Conservation (phyloP, 2,888 invertebrate species). For the Drosophila eohydei region DNA sequence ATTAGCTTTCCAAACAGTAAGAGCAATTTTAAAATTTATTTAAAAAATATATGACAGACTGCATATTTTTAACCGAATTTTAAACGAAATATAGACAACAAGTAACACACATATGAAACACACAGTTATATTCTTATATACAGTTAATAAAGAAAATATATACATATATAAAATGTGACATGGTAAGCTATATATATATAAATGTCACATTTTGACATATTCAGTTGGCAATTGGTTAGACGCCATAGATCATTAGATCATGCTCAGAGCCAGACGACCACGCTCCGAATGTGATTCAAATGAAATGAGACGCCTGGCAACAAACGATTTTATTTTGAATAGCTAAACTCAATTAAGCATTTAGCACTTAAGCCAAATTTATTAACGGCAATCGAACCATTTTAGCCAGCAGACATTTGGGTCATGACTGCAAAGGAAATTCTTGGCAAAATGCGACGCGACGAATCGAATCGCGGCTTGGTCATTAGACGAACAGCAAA, state of each 20-base stretch:
- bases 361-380: slow-evolving; percentile 68
- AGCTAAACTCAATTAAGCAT: slow-evolving; percentile 64
- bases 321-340: slow-evolving; percentile 50
- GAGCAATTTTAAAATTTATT: too few species aligned
- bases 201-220: slow-evolving; percentile 17
- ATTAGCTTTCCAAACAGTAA: too few species aligned
- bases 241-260: slow-evolving; percentile 33
- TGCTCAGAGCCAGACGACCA: slow-evolving; percentile 31
- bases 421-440: slow-evolving; percentile 72
- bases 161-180: background rate
- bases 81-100: too few species aligned
- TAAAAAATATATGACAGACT: too few species aligned
- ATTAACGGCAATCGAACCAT: slow-evolving; percentile 50
- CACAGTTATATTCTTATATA: too few species aligned
- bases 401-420: slow-evolving; percentile 66
- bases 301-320: slow-evolving; percentile 31
- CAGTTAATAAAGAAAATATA: background rate
- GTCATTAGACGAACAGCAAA: slow-evolving; percentile 58
- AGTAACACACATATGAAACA: too few species aligned
- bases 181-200: background rate
- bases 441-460: slow-evolving; percentile 35
- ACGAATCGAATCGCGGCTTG: slow-evolving; percentile 17
- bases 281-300: slow-evolving; percentile 26
- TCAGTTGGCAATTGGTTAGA: slow-evolving; percentile 36
- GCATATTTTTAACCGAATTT: too few species aligned